Percentiles rank a stretch among this genome's conserved stretches.
phyloP scores from a whole-genome alignment of 2,113 vertebrate species.

The Vimba vimba region DNA sequence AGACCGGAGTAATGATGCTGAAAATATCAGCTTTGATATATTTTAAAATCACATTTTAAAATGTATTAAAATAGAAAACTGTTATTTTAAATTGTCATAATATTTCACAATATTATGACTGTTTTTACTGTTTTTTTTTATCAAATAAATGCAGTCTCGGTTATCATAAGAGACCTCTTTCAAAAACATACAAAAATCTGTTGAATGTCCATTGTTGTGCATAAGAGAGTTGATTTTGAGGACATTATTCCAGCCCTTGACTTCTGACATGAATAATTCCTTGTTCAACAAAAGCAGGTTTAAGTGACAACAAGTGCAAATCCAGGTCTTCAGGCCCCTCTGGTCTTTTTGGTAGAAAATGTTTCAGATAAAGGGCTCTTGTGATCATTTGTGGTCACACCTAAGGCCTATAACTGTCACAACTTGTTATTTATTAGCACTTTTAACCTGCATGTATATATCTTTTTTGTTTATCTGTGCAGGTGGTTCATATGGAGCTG shows the following conservation, averaged over 20 bases:
- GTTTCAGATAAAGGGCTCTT: background rate
- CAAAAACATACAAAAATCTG: background rate
- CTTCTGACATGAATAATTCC: background rate
- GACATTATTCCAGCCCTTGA: background rate
- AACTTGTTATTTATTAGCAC: background rate
- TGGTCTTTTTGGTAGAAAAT: background rate
- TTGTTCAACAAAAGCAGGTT: background rate
- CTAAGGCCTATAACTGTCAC: background rate
- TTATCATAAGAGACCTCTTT: background rate
- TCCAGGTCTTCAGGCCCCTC: background rate
- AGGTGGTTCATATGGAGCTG: conserved; percentile 77
- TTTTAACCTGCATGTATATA: conserved; percentile 14
- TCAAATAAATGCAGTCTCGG: background rate
- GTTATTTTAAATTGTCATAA: background rate
- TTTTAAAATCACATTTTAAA: too few relatives aligned
- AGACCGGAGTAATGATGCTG: background rate
- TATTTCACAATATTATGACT: background rate
- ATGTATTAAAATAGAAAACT: too few relatives aligned
- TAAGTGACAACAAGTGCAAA: background rate
- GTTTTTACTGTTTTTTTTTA: background rate
- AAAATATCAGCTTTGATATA: background rate
- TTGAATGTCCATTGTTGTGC: background rate
- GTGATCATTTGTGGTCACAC: background rate
- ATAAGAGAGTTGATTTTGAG: background rate
- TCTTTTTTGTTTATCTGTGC: conserved; percentile 16